Conservation (phyloP, 2,888 invertebrate species). For the Epinotia demarniana region DNA sequence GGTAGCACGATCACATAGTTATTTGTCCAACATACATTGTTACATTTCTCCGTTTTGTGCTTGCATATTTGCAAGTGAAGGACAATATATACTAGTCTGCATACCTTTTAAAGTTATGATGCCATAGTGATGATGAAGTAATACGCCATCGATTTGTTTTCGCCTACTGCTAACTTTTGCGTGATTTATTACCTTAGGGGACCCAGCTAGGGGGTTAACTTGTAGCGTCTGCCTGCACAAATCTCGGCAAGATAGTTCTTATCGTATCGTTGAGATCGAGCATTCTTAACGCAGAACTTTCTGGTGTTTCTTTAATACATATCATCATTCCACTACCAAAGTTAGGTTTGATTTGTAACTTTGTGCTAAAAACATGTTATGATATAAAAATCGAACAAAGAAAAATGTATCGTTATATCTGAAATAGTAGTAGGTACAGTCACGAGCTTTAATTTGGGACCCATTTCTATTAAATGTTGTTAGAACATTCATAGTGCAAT, state of each 20-base stretch:
- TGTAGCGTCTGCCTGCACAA: conserved; percentile 2
- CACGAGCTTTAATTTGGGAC: no score
- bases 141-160: conserved; percentile 3
- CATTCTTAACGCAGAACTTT: background rate
- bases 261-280: background rate
- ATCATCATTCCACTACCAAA: background rate
- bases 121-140: no score
- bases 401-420: background rate
- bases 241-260: background rate
- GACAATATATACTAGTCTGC: no score
- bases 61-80: no score
- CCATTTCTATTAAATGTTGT: no score
- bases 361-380: background rate
- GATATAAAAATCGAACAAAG: background rate
- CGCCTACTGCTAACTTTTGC: conserved; percentile 1
- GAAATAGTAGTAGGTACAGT: no score
- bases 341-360: background rate
- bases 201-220: background rate
- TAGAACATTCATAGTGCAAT: no score
- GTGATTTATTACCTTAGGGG: conserved; percentile 10
- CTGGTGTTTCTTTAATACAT: background rate
- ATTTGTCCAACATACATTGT: background rate
- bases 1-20: background rate
- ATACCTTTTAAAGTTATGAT: background rate
- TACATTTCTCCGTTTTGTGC: no score